phyloP scores from a whole-genome alignment of 2,888 invertebrate species.

The Epirrhoe alternata region DNA sequence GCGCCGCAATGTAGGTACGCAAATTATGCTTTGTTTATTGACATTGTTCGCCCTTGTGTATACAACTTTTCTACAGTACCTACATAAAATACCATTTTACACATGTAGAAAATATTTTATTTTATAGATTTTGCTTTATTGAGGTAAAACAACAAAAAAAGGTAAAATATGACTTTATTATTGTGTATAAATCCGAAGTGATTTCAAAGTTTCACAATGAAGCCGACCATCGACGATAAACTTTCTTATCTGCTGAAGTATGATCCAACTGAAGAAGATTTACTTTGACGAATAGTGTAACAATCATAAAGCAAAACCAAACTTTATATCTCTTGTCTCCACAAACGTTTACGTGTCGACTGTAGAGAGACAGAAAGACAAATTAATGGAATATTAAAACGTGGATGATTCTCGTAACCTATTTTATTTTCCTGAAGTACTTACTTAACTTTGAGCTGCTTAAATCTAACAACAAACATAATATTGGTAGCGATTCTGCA shows the following conservation, averaged over 20 bases:
- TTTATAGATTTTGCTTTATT: no score
- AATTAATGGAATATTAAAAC: neutral
- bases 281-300: constrained; percentile 13
- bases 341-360: neutral
- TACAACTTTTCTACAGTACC: neutral
- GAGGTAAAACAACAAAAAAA: no score
- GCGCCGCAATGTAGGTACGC: neutral
- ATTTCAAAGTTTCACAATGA: constrained; percentile 9
- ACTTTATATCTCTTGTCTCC: neutral
- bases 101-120: neutral
- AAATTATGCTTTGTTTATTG: neutral
- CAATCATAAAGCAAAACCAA: constrained; percentile 1
- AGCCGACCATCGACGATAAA: constrained; percentile 8
- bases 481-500: no score
- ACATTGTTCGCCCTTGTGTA: neutral
- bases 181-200: constrained; percentile 8
- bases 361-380: neutral
- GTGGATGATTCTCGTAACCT: no score
- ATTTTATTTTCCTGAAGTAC: no score
- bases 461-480: no score
- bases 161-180: neutral
- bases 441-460: no score
- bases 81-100: neutral
- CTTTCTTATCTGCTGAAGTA: constrained; percentile 18
- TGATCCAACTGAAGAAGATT: constrained; percentile 10